These are phyloP conservation scores for Sarcophaga variegata DNA, from an alignment of 2,888 invertebrate species.

Conservation along the genomic window DNA sequence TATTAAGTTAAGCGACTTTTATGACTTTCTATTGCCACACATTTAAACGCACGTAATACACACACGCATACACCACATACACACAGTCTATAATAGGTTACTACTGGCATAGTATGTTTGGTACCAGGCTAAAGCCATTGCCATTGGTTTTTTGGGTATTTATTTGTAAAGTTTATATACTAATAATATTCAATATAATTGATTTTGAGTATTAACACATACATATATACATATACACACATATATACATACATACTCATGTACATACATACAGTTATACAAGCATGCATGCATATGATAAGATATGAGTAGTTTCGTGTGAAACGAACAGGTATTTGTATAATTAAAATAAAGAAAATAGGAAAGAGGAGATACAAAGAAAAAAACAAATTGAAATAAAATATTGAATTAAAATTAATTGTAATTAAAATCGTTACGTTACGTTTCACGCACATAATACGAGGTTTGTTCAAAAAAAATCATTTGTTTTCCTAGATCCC, in stretches of 20 bases:
- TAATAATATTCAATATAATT: constrained; percentile 57
- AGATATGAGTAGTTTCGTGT: background rate
- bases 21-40: constrained; percentile 66
- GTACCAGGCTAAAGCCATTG: too few species aligned
- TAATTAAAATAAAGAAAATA: too few species aligned
- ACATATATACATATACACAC: background rate
- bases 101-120: constrained; percentile 9
- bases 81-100: background rate
- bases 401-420: too few species aligned
- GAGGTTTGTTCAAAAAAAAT: too few species aligned
- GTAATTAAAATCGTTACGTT: too few species aligned
- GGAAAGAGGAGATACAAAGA: too few species aligned
- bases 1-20: constrained; percentile 71
- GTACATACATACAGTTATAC: background rate
- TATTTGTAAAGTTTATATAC: constrained; percentile 17
- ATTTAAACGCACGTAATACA: constrained; percentile 32
- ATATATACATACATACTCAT: background rate
- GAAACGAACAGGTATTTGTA: background rate
- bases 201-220: constrained; percentile 44
- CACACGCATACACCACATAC: constrained; percentile 4
- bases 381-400: too few species aligned
- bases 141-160: too few species aligned
- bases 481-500: too few species aligned
- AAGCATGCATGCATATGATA: background rate
- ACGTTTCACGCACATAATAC: too few species aligned